Conservation (phyloP, 2,113 vertebrate species). For the Procavia capensis region DNA sequence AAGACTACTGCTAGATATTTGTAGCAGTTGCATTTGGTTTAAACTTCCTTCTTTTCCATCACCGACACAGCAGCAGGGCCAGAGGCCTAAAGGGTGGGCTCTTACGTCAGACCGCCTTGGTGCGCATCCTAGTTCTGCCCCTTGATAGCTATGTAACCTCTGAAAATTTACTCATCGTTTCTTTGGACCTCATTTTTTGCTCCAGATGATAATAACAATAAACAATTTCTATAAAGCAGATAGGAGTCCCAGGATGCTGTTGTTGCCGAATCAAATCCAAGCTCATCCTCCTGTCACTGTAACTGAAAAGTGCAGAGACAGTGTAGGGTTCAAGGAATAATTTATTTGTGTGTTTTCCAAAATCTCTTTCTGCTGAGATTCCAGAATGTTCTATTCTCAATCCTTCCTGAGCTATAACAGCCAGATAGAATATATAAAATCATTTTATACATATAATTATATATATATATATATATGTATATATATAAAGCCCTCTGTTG, state of each 20-base stretch:
- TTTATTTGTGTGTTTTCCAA: background rate
- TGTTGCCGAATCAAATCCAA: no score
- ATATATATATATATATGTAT: background rate
- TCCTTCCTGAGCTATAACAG: background rate
- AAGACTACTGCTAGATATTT: background rate
- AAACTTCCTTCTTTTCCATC: background rate
- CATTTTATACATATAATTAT: no score
- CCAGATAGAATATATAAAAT: background rate
- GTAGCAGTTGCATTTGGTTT: background rate
- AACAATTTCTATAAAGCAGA: no score
- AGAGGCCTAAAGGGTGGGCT: background rate
- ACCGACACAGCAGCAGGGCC: background rate
- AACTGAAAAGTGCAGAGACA: no score
- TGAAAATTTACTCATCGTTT: background rate
- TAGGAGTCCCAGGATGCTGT: background rate
- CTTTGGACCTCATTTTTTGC: background rate
- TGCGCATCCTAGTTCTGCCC: background rate
- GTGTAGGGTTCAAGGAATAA: no score
- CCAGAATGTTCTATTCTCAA: background rate
- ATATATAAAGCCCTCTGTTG: no score
- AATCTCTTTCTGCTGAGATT: background rate
- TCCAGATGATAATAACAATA: background rate
- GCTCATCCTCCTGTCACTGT: no score
- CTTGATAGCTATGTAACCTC: no score
- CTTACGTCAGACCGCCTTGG: background rate